phyloP scores from a whole-genome alignment of 2,888 invertebrate genomes.

The Orgyia antiqua region DNA sequence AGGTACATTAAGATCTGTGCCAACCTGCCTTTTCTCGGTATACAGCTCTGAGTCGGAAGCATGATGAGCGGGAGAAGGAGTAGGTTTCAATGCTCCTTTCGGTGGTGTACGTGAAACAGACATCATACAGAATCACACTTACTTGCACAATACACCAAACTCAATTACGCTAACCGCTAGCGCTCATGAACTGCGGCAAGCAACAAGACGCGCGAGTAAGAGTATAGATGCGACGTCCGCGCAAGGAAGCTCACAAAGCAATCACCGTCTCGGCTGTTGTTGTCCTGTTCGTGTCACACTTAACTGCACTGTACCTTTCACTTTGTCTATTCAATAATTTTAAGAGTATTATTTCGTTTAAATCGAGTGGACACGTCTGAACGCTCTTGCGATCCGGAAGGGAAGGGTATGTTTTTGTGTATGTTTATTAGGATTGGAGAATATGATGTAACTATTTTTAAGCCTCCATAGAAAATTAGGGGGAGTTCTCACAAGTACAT shows the following conservation, averaged over 20 bases:
- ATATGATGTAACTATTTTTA: too few species aligned
- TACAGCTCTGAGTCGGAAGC: conserved; percentile 5
- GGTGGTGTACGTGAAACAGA: neutral
- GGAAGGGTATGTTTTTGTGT: too few species aligned
- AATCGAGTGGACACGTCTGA: too few species aligned
- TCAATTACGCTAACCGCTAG: neutral
- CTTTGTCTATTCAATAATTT: too few species aligned
- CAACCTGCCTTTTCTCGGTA: neutral
- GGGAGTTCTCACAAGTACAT: too few species aligned
- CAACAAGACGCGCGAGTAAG: neutral
- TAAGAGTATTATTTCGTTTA: too few species aligned
- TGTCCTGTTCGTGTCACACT: neutral
- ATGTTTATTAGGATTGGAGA: too few species aligned
- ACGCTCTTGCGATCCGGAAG: too few species aligned
- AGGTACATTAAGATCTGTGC: conserved; percentile 1
- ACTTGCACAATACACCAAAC: neutral
- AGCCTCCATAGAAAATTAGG: too few species aligned
- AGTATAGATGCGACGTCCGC: neutral
- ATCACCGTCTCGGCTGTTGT: neutral
- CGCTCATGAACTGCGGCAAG: neutral
- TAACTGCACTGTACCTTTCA: too few species aligned
- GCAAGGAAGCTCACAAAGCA: neutral
- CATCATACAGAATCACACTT: neutral
- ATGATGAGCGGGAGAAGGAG: neutral
- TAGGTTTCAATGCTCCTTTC: neutral